A percentile compares a stretch with the other conserved stretches of the same genome.
Evolutionary conservation across 1,140 invertebrate genomes (phyloP).

Genomic region (Procambarus clarkii): DNA sequence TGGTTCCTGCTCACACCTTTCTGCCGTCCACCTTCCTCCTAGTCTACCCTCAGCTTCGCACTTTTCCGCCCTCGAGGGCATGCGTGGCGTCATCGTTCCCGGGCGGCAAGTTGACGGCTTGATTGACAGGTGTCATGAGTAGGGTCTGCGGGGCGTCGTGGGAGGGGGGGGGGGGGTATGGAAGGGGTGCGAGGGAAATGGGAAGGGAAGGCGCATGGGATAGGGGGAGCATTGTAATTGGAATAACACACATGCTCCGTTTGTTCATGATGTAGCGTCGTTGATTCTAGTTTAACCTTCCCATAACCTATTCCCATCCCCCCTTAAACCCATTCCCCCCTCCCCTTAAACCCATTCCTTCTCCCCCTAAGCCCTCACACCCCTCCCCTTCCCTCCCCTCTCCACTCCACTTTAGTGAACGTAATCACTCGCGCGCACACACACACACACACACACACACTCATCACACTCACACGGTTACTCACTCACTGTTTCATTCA

Average conservation of each 20-base stretch:
- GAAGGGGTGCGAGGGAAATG: background rate
- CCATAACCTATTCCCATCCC: too few relatives aligned
- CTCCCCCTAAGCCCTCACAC: background rate
- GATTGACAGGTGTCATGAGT: conserved; percentile 50
- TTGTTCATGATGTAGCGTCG: background rate
- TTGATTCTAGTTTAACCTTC: too few relatives aligned
- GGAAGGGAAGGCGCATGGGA: background rate
- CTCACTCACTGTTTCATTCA: background rate
- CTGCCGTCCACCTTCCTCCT: background rate
- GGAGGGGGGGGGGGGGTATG: background rate
- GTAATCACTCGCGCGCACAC: background rate
- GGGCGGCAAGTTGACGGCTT: conserved; percentile 26
- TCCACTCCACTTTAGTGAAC: background rate
- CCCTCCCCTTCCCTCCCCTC: background rate
- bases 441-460: too few relatives aligned
- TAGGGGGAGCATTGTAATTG: background rate
- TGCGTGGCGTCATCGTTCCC: background rate
- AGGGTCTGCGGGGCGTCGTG: conserved; percentile 31
- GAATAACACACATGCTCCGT: too few relatives aligned
- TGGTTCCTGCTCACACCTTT: background rate
- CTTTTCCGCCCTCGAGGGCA: background rate
- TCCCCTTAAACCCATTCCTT: background rate
- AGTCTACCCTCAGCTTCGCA: background rate
- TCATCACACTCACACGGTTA: background rate
- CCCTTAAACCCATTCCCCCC: too few relatives aligned